These are phyloP conservation scores for Chelonus insularis DNA, from an alignment of 1,140 invertebrate genomes.

Conservation along the genomic window DNA sequence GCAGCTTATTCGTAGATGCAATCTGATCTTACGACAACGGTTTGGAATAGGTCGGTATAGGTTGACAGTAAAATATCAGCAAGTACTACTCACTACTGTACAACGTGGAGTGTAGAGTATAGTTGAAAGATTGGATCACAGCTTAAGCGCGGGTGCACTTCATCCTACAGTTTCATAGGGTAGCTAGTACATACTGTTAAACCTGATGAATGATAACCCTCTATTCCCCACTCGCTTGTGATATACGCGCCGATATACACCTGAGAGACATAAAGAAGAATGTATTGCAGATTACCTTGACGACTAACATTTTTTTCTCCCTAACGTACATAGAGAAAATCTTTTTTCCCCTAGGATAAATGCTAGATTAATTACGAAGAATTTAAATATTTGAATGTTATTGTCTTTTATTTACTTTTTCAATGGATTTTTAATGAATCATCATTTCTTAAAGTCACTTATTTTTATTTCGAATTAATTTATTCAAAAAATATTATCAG, in stretches of 20 bases:
- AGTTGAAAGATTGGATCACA: constrained; percentile 49
- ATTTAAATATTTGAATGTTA: too few species aligned
- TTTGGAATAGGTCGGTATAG: constrained; percentile 49
- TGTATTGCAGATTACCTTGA: not conserved
- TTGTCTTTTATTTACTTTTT: too few species aligned
- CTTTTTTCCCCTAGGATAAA: too few species aligned
- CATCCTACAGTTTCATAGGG: constrained; percentile 1
- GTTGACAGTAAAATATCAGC: constrained; percentile 60
- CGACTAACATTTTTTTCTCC: too few species aligned
- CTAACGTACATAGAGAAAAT: too few species aligned
- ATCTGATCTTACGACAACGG: constrained; percentile 55
- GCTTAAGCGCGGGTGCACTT: constrained; percentile 37
- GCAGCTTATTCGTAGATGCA: constrained; percentile 35
- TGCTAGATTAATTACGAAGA: too few species aligned
- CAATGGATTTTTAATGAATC: too few species aligned
- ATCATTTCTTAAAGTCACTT: too few species aligned
- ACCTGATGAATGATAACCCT: constrained; percentile 54
- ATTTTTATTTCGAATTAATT: too few species aligned
- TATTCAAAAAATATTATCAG: too few species aligned
- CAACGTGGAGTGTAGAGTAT: constrained; percentile 14
- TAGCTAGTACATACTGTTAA: constrained; percentile 46
- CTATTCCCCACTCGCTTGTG: constrained; percentile 36
- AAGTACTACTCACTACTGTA: constrained; percentile 47
- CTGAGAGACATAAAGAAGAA: constrained; percentile 27
- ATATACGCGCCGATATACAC: constrained; percentile 47